Conservation (phyloP, 2,888 invertebrate species). For the Nemapogon koenigi region DNA sequence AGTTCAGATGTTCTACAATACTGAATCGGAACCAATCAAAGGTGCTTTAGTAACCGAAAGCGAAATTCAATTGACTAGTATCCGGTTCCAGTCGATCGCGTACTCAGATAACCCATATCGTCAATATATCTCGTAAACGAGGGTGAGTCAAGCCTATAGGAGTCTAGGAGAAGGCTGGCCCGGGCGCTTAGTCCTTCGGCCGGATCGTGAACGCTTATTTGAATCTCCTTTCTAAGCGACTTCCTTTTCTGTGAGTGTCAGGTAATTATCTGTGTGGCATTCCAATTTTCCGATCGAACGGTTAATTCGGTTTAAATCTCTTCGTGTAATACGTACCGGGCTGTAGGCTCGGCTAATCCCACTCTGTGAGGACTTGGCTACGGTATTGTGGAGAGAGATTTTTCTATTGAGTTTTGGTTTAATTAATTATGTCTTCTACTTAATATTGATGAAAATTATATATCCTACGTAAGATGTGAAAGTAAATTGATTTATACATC, state of each 20-base stretch:
- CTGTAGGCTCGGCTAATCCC: slow-evolving; percentile 53
- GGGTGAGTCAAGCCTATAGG: slow-evolving; percentile 5
- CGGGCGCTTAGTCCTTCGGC: slow-evolving; percentile 35
- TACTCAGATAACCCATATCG: slow-evolving; percentile 26
- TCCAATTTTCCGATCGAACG: slow-evolving; percentile 65
- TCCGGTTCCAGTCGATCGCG: slow-evolving; percentile 39
- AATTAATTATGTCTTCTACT: slow-evolving; percentile 12
- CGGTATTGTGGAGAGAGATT: slow-evolving; percentile 28
- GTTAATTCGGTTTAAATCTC: slow-evolving; percentile 65
- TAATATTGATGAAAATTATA: slow-evolving; percentile 17
- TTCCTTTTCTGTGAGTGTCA: slow-evolving; percentile 66
- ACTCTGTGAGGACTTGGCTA: slow-evolving; percentile 32
- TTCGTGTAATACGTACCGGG: slow-evolving; percentile 53
- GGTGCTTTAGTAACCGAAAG: slow-evolving; percentile 24
- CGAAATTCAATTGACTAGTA: slow-evolving; percentile 40
- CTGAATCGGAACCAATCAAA: slow-evolving; percentile 22
- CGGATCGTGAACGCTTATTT: slow-evolving; percentile 46
- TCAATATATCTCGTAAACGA: slow-evolving; percentile 7
- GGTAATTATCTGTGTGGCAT: slow-evolving; percentile 66
- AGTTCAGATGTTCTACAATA: too few species aligned
- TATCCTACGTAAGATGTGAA: too few species aligned
- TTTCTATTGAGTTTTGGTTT: slow-evolving; percentile 11
- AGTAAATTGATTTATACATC: too few species aligned
- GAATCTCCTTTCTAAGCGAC: slow-evolving; percentile 56
- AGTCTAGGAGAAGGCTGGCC: slow-evolving; percentile 2